Base-by-base conservation (phyloP, 1,140 invertebrate genomes). In the Lordiphosa clarofinis region DNA sequence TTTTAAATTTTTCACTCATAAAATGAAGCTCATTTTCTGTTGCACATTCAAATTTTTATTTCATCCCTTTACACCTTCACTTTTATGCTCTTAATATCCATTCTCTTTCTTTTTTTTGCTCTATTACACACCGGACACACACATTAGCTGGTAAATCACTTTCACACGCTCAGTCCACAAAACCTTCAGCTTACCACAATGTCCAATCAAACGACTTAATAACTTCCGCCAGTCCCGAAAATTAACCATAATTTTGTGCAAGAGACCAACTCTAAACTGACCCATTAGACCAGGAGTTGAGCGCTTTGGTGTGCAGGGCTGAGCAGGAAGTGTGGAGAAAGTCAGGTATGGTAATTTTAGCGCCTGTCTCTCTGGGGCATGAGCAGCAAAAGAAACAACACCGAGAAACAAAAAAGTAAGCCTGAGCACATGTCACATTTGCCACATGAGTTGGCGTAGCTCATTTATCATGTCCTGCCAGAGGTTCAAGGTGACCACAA, bases 131-230 rank as follows among this genome's bases (percentile, higher is more conserved):
- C 43, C 28, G 43, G 28, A 33, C 31, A 46, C 43, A 46, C 43
- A 46, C 28, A 31, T 46, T 46, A 46, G 24, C 43, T 57, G 12
- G 19, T 24, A 59, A 59, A 65, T 65, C 56, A 59, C 43, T 48
- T 53, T 65, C 24, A 57, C 35, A 36, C 58, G 42, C 46, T 50
- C 35, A 40, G 15, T n/a, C 33, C 39, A 24, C 61, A 65, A 62
- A 56, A 55, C 59, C 50, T 31, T 1, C 7, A 52, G 57, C 55
- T 67, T 69, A 55, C 38, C 42, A 53, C 38, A 56, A 76, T 58
- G 73, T 76, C 76, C 73, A 71, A 76, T 76, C 73, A 76, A 67
- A 76, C 73, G 62, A 76, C 73, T 76, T 76, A 76, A 76, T 76
- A 76, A 76, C 73, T 76, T 76, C 73, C 73, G 73, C 73, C 65